A percentile compares a stretch with the other conserved stretches of the same genome.
phyloP scores from a whole-genome alignment of 53 echinoderm and acorn worm species.

The Actinopyga echinites region DNA sequence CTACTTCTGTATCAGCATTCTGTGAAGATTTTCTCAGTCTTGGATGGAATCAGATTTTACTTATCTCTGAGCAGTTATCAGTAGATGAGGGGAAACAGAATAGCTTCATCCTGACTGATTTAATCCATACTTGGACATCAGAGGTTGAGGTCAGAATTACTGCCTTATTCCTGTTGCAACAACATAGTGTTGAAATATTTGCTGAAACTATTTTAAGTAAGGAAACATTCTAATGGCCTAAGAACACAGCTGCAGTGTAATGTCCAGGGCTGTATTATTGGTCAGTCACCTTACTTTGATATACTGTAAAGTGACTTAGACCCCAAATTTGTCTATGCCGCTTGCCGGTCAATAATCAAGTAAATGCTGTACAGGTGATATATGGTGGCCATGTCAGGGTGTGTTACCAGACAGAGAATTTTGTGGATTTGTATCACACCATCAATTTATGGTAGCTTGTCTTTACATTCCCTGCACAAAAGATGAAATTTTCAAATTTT shows the following conservation, averaged over 20 bases:
- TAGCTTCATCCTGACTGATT: constrained; percentile 9
- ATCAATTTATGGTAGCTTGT: no score
- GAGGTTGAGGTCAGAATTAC: not conserved
- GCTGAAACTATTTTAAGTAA: no score
- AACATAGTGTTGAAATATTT: no score
- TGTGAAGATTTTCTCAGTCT: constrained; percentile 11
- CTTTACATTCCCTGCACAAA: not conserved
- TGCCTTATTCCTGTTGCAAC: not conserved
- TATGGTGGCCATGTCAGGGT: not conserved
- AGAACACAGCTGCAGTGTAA: no score
- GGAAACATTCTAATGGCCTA: no score
- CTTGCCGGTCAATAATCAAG: no score
- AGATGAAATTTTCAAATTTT: not conserved
- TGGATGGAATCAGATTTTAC: constrained; percentile 10
- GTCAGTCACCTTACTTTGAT: not conserved
- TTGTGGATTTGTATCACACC: no score
- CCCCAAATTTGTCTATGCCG: no score
- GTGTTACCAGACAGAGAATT: not conserved
- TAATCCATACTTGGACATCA: not conserved
- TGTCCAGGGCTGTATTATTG: no score
- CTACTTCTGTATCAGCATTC: not conserved
- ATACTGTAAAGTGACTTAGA: not conserved
- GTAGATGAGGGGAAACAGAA: not conserved
- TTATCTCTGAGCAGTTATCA: not conserved
- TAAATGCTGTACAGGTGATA: no score